A percentile compares a stretch with the other conserved stretches of the same genome.
Conservation (phyloP, 2,888 invertebrate species). For the Teleiodes luculella region DNA sequence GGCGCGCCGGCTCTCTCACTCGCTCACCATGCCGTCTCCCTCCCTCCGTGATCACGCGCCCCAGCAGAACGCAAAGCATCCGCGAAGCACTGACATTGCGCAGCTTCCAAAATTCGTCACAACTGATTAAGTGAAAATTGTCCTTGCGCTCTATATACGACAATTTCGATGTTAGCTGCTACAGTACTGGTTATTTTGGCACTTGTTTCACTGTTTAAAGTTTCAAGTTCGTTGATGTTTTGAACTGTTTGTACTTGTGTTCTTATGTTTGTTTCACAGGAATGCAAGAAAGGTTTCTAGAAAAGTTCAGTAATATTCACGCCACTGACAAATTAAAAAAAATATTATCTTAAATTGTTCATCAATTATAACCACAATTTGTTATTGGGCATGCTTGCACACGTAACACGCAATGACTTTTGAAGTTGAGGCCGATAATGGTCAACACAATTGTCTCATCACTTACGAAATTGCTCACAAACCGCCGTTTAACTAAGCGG, state of each 20-base stretch:
- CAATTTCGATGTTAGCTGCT: background rate
- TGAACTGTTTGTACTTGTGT: background rate
- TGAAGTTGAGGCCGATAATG: background rate
- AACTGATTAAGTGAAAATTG: background rate
- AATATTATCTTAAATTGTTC: no score
- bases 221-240: background rate
- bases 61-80: conserved; percentile 4
- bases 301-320: no score
- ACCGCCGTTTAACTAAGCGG: background rate
- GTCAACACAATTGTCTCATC: background rate
- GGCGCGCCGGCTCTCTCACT: conserved; percentile 55
- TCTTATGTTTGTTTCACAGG: no score
- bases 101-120: background rate
- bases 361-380: no score
- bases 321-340: no score
- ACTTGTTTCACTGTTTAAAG: conserved; percentile 10
- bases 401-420: background rate
- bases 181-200: background rate
- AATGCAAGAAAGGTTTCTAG: no score
- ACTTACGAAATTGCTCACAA: conserved; percentile 1
- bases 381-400: background rate
- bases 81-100: background rate
- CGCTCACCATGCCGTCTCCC: conserved; percentile 30
- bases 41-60: conserved; percentile 6
- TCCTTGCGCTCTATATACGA: no score